Conservation (phyloP, 2,113 vertebrate genomes). For the Fregetta grallaria region DNA sequence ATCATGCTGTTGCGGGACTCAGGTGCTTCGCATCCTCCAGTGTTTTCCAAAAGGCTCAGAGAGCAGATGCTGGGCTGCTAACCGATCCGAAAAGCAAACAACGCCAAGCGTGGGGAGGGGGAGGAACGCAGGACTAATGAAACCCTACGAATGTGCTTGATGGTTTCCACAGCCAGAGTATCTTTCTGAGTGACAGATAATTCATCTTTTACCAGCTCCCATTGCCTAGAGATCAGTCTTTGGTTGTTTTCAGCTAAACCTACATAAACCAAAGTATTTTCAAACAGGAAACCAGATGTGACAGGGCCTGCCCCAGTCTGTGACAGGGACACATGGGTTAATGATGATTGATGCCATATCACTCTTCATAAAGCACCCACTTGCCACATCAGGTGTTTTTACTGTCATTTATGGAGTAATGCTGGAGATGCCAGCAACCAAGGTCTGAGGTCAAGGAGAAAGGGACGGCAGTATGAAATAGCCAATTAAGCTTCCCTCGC, state of each 20-base stretch:
- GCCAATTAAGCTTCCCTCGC: not conserved
- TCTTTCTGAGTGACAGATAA: conserved; percentile 76
- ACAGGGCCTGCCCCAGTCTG: conserved; percentile 70
- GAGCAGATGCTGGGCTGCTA: conserved; percentile 59
- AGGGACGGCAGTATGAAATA: conserved; percentile 21
- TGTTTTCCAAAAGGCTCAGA: conserved; percentile 36
- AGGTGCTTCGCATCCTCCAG: not conserved
- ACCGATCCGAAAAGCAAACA: conserved; percentile 57
- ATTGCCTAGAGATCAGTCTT: conserved; percentile 71
- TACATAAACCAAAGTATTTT: conserved; percentile 72
- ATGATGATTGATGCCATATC: conserved; percentile 84
- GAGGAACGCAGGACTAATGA: conserved; percentile 54
- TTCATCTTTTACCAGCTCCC: conserved; percentile 77
- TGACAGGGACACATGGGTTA: conserved; percentile 74
- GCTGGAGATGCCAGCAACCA: conserved; percentile 7
- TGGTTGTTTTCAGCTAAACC: conserved; percentile 74
- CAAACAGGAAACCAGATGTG: conserved; percentile 80
- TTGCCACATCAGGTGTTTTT: conserved; percentile 71
- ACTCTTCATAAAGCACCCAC: conserved; percentile 72
- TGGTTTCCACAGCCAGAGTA: conserved; percentile 65
- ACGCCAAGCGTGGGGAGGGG: not conserved
- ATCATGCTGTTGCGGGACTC: not conserved
- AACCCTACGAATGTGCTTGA: conserved; percentile 39
- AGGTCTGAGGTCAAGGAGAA: conserved; percentile 70
- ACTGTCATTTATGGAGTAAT: conserved; percentile 48